Conservation (phyloP, 1,140 invertebrate species). For the Achroia grisella region DNA sequence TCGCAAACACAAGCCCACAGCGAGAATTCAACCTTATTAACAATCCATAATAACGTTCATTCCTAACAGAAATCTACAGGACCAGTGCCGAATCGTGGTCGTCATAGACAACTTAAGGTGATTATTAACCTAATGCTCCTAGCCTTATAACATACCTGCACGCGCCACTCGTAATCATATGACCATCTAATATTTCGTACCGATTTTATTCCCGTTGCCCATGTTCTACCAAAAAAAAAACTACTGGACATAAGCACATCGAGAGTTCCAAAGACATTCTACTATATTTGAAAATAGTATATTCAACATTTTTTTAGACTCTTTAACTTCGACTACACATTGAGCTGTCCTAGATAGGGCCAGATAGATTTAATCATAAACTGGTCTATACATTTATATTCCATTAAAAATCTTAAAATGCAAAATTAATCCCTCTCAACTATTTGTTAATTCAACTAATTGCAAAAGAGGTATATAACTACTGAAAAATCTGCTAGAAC, state of each 20-base stretch:
- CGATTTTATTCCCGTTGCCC: constrained; percentile 21
- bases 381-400: constrained; percentile 17
- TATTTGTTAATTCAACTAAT: constrained; percentile 52
- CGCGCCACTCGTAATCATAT: constrained; percentile 11
- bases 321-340: constrained; percentile 55
- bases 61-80: too few species aligned
- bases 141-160: constrained; percentile 45
- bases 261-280: constrained; percentile 68
- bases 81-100: too few species aligned
- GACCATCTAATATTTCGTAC: constrained; percentile 7
- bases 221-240: constrained; percentile 33
- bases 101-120: constrained; percentile 26
- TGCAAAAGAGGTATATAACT: constrained; percentile 25
- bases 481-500: constrained; percentile 36
- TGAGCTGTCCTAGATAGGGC: constrained; percentile 62
- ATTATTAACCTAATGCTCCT: constrained; percentile 58
- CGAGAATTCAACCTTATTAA: too few species aligned
- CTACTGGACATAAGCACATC: constrained; percentile 70
- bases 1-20: too few species aligned
- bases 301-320: constrained; percentile 40
- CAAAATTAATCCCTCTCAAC: constrained; percentile 37
- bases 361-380: constrained; percentile 22
- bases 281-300: constrained; percentile 57
- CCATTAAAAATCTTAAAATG: constrained; percentile 36
- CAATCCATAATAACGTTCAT: too few species aligned